Conservation (phyloP, 2,888 invertebrate species). For the Oscheius sp. region DNA sequence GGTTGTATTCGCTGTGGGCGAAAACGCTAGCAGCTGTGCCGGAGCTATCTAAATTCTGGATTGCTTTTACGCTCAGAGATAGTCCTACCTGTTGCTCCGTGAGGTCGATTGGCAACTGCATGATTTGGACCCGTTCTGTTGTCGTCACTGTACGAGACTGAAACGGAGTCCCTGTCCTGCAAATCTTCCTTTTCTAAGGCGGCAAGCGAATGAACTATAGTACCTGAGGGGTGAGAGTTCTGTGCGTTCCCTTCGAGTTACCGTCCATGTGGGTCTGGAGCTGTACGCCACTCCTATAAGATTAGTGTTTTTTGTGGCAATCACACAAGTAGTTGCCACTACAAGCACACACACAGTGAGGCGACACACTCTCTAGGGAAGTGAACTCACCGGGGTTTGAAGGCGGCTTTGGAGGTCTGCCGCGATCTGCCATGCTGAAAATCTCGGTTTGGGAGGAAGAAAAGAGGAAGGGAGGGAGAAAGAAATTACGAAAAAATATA, state of each 20-base stretch:
- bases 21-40: constrained; percentile 55
- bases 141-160: constrained; percentile 67
- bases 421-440: constrained; percentile 33
- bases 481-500: neutral
- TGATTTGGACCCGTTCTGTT: constrained; percentile 67
- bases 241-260: constrained; percentile 62
- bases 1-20: constrained; percentile 62
- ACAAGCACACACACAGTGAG: neutral
- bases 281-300: neutral
- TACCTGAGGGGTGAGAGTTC: constrained; percentile 55
- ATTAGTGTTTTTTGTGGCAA: neutral
- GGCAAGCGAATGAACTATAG: neutral
- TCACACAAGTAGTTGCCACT: neutral
- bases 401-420: constrained; percentile 36
- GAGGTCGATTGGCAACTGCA: constrained; percentile 60
- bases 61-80: neutral
- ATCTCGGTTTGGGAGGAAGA: neutral
- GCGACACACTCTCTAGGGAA: neutral
- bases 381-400: constrained; percentile 30
- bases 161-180: constrained; percentile 54
- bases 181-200: neutral
- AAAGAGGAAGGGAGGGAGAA: neutral
- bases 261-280: constrained; percentile 59
- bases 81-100: constrained; percentile 41
- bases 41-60: constrained; percentile 42